phyloP scores from a whole-genome alignment of 2,113 vertebrate species.

The Columba janthina region DNA sequence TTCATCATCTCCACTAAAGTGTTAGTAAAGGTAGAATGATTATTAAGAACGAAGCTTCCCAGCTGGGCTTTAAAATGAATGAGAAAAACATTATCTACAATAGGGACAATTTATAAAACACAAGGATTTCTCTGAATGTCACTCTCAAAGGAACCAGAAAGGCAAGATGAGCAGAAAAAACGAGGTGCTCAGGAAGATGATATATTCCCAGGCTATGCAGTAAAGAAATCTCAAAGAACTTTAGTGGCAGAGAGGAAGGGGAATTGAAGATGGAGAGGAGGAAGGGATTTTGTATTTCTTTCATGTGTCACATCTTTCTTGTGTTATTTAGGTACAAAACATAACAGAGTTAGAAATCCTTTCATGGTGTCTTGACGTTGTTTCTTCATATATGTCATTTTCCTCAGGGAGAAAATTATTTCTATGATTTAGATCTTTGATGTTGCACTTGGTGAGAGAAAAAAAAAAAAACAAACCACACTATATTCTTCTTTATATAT shows the following conservation, averaged over 20 bases:
- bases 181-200: not conserved
- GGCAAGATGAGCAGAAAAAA: not conserved
- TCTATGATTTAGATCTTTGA: not conserved
- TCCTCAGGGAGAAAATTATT: not conserved
- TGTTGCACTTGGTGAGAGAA: not conserved
- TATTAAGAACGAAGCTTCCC: not conserved
- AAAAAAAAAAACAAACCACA: too few relatives aligned
- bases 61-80: not conserved
- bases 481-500: not conserved
- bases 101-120: not conserved
- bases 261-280: not conserved
- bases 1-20: not conserved
- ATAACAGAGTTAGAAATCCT: not conserved
- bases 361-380: not conserved
- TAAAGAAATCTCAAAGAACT: not conserved
- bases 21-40: not conserved
- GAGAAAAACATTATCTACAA: not conserved
- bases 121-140: not conserved
- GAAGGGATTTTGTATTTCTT: not conserved
- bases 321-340: not conserved
- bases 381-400: not conserved
- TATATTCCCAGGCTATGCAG: not conserved
- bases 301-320: fast-evolving
- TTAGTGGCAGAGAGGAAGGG: not conserved
- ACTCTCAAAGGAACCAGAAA: not conserved